These are phyloP conservation scores for Cerceris ruficornis DNA, from an alignment of 2,888 invertebrate genomes.

Conservation along the genomic window DNA sequence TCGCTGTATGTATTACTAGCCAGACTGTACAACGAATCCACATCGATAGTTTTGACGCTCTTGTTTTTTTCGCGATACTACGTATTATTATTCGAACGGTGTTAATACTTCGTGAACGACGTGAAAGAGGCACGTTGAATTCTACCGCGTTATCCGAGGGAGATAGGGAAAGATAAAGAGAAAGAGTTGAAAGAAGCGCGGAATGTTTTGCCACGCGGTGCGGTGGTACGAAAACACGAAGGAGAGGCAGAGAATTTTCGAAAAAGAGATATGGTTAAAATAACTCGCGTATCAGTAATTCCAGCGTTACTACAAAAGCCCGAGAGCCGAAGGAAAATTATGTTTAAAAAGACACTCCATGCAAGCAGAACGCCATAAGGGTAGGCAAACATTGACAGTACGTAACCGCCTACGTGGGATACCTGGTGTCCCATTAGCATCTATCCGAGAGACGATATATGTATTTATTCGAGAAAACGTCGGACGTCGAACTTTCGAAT, in stretches of 20 bases:
- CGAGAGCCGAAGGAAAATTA: conserved; percentile 41
- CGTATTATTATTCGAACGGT: too few relatives aligned
- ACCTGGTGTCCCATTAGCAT: conserved; percentile 67
- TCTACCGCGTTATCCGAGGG: background rate
- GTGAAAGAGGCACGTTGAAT: too few relatives aligned
- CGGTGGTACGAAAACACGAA: too few relatives aligned
- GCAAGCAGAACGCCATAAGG: conserved; percentile 63
- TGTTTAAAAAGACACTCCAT: conserved; percentile 55
- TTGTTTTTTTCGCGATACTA: background rate
- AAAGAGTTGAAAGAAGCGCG: too few relatives aligned
- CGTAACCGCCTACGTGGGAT: conserved; percentile 65
- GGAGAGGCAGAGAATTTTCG: too few relatives aligned
- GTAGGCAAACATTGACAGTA: conserved; percentile 69
- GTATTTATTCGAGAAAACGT: conserved; percentile 59
- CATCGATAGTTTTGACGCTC: too few relatives aligned
- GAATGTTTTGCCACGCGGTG: too few relatives aligned
- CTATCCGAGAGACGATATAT: conserved; percentile 49
- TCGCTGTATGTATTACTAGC: conserved; percentile 14
- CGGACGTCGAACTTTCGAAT: conserved; percentile 50
- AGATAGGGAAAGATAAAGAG: background rate
- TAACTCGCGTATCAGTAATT: conserved; percentile 26
- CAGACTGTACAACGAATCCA: too few relatives aligned
- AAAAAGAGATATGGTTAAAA: background rate
- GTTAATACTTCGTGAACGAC: too few relatives aligned
- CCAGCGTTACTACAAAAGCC: conserved; percentile 15